Evolutionary conservation across 2,888 invertebrate genomes (phyloP), one percentile per base, ranked within the genome.

Genomic region (Trissonchulus latispiculum): DNA sequence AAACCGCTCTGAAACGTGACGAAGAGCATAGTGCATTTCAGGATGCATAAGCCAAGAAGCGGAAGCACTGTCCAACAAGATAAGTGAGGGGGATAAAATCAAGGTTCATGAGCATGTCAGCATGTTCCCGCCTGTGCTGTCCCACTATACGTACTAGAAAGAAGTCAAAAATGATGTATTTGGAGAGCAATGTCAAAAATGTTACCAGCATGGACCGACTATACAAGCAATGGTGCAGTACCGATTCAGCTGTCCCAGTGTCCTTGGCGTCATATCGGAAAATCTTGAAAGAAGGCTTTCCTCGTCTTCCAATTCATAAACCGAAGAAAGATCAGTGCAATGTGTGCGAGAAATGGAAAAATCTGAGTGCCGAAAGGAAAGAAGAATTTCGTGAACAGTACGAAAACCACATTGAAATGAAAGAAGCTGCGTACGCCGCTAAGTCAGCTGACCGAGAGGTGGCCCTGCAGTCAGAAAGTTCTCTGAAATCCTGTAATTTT

Each of bases 251-350:
- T 67, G 70, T 8, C 8, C 72, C 72, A 33, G 67, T 29, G 8
- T n/a, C 36, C 32, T 3, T 29, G 3, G 15, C 71, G 23, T 29
- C 72, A n/a, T 72, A 29, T 59, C 8, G 3, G 15, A 15, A n/a
- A 23, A 31, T 70, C 3, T 69, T 72, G 32, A 33, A 48, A 23
- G n/a, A 36, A 18, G 35, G 70, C 32, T 70, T 23, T 35, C 69
- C 15, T 8, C 28, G 70, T 15, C 70, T 68, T 8, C 31, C 70
- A 18, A 31, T 72, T 70, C 35, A 23, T 23, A 69, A 33, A 18
- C 72, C 72, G n/a, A 72, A 48, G 33, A 72, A 72, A 72, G 72
- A 72, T 36, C 72, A 72, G 72, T 72, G 72, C 32, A 32, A 23
- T 29, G n/a, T 23, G 2, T 72, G 72, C 32, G 36, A 29, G 23